These are phyloP conservation scores for Arenaria interpres DNA, from an alignment of 2,113 vertebrate species.

Conservation along the genomic window DNA sequence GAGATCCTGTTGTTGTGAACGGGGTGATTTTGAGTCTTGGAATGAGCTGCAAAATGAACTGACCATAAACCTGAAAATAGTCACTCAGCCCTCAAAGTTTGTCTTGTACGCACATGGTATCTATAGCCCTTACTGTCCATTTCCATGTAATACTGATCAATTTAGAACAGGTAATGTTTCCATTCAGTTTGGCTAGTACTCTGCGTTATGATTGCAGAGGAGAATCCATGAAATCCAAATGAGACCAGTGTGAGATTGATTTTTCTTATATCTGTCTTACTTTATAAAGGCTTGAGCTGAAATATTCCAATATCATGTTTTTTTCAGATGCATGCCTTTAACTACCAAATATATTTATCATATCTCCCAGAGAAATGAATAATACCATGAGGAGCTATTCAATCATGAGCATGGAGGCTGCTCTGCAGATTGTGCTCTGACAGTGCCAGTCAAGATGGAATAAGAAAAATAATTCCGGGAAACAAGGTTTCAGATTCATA, in stretches of 20 bases:
- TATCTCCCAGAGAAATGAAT: slow-evolving; percentile 37
- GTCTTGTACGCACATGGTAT: neutral
- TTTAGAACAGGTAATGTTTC: neutral
- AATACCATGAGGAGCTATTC: slow-evolving; percentile 1
- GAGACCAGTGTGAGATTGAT: neutral
- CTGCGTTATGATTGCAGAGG: neutral
- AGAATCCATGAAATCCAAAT: slow-evolving; percentile 19
- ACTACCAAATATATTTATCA: slow-evolving; percentile 37
- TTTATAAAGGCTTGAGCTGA: slow-evolving; percentile 31
- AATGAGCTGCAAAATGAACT: neutral
- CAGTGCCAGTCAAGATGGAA: slow-evolving; percentile 17
- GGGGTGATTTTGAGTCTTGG: neutral
- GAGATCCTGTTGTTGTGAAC: neutral
- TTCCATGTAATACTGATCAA: neutral
- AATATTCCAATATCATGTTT: slow-evolving; percentile 11
- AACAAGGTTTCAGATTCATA: neutral
- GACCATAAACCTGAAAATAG: neutral
- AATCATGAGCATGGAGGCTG: slow-evolving; percentile 38
- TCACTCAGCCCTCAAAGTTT: neutral
- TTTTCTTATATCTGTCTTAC: neutral
- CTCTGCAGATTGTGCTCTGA: slow-evolving; percentile 27
- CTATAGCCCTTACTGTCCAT: neutral
- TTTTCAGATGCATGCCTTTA: slow-evolving; percentile 1
- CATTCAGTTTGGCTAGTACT: neutral
- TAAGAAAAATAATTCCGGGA: slow-evolving; percentile 19